Conservation (phyloP, 2,797 vertebrate species). For the Fundulus diaphanus region DNA sequence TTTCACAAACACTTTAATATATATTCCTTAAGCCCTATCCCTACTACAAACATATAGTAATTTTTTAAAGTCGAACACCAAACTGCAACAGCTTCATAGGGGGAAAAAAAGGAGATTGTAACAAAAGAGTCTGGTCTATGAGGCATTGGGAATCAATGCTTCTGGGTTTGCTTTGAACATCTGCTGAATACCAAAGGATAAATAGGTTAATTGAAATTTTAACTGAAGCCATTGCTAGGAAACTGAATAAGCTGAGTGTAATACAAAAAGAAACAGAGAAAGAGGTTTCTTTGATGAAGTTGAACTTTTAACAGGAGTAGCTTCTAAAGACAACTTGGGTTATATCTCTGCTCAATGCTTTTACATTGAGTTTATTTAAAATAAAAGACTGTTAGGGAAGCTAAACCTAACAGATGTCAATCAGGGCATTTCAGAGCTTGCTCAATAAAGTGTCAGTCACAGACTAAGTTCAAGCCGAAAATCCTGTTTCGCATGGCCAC, state of each 20-base stretch:
- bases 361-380: background rate
- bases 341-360: background rate
- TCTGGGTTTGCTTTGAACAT: conserved; percentile 46
- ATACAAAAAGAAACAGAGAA: conserved; percentile 11
- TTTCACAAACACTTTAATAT: conserved; percentile 49
- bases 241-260: conserved; percentile 34
- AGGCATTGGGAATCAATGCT: conserved; percentile 50
- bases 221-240: conserved; percentile 31
- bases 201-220: conserved; percentile 63
- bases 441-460: conserved; percentile 37
- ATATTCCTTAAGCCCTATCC: background rate
- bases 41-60: background rate
- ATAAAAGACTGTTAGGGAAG: background rate
- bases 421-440: conserved; percentile 26
- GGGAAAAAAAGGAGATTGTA: conserved; percentile 19
- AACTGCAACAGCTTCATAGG: conserved; percentile 34
- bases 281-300: conserved; percentile 15
- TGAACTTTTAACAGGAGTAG: conserved; percentile 13
- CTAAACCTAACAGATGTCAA: conserved; percentile 34
- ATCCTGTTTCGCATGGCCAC: conserved; percentile 32
- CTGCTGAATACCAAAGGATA: conserved; percentile 38
- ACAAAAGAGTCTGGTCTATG: conserved; percentile 35
- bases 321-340: background rate
- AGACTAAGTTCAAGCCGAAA: conserved; percentile 22
- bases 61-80: conserved; percentile 59